Evolutionary conservation across 2,888 invertebrate species (phyloP), one percentile per base, ranked within the genome.

Genomic region (Linnaemya tessellans): DNA sequence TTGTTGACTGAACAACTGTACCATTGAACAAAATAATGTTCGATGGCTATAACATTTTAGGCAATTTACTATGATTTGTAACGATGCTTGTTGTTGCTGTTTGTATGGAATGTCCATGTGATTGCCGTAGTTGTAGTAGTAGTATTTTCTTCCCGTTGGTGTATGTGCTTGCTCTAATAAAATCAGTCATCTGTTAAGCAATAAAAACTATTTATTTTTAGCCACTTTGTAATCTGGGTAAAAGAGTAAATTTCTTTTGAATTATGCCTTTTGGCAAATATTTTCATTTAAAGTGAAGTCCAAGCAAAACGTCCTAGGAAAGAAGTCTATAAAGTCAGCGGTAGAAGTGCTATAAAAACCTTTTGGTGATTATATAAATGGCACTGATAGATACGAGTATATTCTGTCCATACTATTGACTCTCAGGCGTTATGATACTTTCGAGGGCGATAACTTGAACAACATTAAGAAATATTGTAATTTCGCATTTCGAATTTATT

Each of bases 191-290:
- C 82, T 82, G 85, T 82, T 75, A 85, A 85, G 82, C 80, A 85
- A 85, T 85, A 85, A 85, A 85, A 85, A 75, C 70, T 81, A 85
- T 85, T 85, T 85, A 82, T 79, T 79, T 78, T 82, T 64, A 82
- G 82, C 82, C 79, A 85, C 79, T 85, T 80, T 82, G 82, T 80
- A 80, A 80, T 75, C 79, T 71, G 65, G 38, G 75, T 64, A 49
- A 67, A 68, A 75, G 65, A 80, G 71, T 60, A 75, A 56, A 79
- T 60, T 83, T 83, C 49, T 71, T 58, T 82, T 64, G 30, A 77
- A 71, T 77, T 77, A 71, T 82, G 64, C 25, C 41, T 20, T 64
- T 74, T 77, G 25, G 67, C 41, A 58, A 74, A 80, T 80, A 77
- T 30, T 78, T 78, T 38, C n/a, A 4, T 70, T 56, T 73, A 73